These are phyloP conservation scores for Tragelaphus strepsiceros DNA, from an alignment of 2,113 vertebrate genomes.

Conservation along the genomic window DNA sequence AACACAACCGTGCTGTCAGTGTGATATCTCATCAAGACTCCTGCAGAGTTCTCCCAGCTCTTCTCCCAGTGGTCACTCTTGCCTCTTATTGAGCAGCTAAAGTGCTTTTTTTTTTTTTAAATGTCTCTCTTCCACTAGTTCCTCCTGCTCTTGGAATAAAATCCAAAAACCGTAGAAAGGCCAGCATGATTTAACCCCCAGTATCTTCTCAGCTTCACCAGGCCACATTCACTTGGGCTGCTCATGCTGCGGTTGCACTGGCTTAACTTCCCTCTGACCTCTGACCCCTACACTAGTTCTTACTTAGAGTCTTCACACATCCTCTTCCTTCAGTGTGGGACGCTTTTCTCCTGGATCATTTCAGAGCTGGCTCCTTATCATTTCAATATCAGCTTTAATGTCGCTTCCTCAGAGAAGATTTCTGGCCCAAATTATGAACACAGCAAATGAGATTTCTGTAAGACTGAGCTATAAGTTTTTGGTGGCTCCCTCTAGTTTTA, in stretches of 20 bases:
- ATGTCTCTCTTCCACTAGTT: neutral
- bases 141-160: neutral
- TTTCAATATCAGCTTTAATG: neutral
- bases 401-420: neutral
- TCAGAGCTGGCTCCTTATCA: neutral
- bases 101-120: neutral
- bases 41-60: neutral
- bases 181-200: rapidly evolving
- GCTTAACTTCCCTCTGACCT: neutral
- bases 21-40: neutral
- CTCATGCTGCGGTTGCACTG: rapidly evolving
- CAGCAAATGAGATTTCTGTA: neutral
- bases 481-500: neutral
- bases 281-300: neutral
- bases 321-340: neutral
- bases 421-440: neutral
- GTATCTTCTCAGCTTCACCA: neutral
- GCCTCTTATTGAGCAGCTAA: neutral
- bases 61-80: neutral
- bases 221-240: rapidly evolving
- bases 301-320: neutral
- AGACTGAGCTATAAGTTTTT: neutral
- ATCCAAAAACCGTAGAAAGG: neutral
- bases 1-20: neutral
- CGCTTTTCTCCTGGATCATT: neutral